Conservation (phyloP, 2,797 vertebrate species). For the Alcedo atthis region DNA sequence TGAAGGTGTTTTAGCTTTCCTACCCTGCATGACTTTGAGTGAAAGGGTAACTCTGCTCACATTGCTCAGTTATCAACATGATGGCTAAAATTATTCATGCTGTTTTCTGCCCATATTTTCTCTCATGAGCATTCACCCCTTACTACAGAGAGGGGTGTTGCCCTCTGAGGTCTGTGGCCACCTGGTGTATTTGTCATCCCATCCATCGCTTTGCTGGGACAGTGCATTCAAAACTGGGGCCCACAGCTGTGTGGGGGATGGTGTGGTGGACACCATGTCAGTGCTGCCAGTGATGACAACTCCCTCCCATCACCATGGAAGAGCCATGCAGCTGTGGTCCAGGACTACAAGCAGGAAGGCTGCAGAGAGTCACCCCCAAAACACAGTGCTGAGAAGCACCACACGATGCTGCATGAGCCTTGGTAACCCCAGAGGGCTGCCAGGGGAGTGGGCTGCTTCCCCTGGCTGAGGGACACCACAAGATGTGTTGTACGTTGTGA, state of each 20-base stretch:
- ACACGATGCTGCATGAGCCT: background rate
- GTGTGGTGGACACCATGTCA: accelerated
- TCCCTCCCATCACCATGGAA: background rate
- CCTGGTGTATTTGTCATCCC: background rate
- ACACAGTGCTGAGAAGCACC: background rate
- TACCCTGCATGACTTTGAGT: accelerated
- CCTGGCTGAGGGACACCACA: background rate
- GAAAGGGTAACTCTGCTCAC: background rate
- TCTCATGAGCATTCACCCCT: background rate
- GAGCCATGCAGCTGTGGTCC: accelerated
- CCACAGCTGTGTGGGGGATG: accelerated
- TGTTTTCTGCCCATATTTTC: background rate
- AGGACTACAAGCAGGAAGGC: accelerated
- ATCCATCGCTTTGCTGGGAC: background rate
- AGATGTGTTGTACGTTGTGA: background rate
- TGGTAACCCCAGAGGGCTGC: background rate
- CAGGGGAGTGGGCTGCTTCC: background rate
- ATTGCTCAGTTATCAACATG: background rate
- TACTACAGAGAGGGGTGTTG: background rate
- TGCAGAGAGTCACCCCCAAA: background rate
- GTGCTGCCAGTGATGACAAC: background rate
- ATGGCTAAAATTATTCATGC: background rate
- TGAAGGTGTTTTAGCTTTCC: background rate
- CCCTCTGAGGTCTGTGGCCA: background rate
- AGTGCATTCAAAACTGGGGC: background rate